Evolutionary conservation across 2,888 invertebrate genomes (phyloP).

Genomic region (Apamea epomidion): DNA sequence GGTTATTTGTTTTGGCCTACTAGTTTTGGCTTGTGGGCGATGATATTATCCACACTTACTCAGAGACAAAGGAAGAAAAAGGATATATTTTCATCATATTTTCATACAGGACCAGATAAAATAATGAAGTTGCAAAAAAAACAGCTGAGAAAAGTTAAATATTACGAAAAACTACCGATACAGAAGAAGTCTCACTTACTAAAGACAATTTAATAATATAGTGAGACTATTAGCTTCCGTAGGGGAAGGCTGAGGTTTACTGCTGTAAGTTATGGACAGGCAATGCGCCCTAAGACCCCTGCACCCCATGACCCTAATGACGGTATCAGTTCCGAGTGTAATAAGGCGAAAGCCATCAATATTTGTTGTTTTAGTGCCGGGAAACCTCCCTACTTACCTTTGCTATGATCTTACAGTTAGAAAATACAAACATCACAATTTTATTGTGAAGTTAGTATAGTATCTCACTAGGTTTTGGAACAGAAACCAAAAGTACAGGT

Average conservation of each 20-base stretch:
- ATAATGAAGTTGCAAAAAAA: neutral
- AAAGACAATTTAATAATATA: conserved; percentile 48
- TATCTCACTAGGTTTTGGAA: neutral
- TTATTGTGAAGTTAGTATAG: conserved; percentile 1
- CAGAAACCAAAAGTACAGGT: too few species aligned
- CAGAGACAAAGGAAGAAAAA: conserved; percentile 1
- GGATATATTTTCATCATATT: neutral
- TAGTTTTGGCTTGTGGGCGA: conserved; percentile 23
- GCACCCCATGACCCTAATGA: conserved; percentile 55
- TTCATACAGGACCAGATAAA: neutral
- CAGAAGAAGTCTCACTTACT: conserved; percentile 32
- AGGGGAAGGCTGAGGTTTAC: conserved; percentile 54
- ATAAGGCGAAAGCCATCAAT: conserved; percentile 44
- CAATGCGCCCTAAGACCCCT: conserved; percentile 52
- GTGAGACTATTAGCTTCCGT: conserved; percentile 42
- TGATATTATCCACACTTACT: conserved; percentile 17
- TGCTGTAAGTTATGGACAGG: conserved; percentile 51
- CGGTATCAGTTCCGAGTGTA: conserved; percentile 54
- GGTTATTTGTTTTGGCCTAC: conserved; percentile 51
- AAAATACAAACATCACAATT: neutral
- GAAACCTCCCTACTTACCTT: neutral
- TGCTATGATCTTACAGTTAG: neutral
- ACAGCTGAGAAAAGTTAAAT: neutral
- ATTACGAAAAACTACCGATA: neutral
- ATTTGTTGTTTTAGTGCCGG: conserved; percentile 37